phyloP scores from a whole-genome alignment of 2,113 vertebrate species.

The Limanda limanda region DNA sequence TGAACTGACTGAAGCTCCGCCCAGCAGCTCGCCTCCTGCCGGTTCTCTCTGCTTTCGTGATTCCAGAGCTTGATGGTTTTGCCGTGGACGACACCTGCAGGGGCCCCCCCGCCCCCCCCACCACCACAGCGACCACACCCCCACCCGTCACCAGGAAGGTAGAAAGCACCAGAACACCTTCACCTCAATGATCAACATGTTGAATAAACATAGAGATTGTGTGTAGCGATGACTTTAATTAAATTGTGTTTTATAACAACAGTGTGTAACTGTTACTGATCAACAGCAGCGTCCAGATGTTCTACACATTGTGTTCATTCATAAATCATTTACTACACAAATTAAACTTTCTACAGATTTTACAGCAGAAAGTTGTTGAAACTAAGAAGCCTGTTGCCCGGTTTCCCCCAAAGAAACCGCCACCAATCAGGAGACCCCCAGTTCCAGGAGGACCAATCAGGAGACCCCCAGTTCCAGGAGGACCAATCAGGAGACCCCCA shows the following conservation, averaged over 20 bases:
- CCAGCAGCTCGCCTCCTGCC: constrained; percentile 2
- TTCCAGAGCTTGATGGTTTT: constrained; percentile 60
- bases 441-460: too few relatives aligned
- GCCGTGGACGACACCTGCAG: constrained; percentile 57
- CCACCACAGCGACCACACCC: background rate
- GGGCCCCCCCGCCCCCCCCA: background rate
- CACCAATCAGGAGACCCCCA: too few relatives aligned
- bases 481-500: constrained; percentile 14
- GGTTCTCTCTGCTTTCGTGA: background rate
- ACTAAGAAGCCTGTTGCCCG: background rate
- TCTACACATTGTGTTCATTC: too few relatives aligned
- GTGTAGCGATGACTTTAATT: too few relatives aligned
- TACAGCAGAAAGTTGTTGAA: constrained; percentile 6
- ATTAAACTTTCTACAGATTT: background rate
- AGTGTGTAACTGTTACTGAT: too few relatives aligned
- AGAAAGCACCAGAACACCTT: background rate
- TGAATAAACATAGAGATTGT: too few relatives aligned
- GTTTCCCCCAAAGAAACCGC: background rate
- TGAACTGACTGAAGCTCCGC: background rate
- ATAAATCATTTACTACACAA: background rate
- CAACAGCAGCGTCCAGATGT: too few relatives aligned
- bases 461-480: too few relatives aligned
- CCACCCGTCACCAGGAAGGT: constrained; percentile 22
- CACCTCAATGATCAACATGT: too few relatives aligned
- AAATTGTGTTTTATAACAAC: too few relatives aligned